Percentiles rank a stretch among this genome's conserved stretches.
These are phyloP conservation scores for Lochmaea crataegi DNA, from an alignment of 2,888 invertebrate species.

Conservation along the genomic window DNA sequence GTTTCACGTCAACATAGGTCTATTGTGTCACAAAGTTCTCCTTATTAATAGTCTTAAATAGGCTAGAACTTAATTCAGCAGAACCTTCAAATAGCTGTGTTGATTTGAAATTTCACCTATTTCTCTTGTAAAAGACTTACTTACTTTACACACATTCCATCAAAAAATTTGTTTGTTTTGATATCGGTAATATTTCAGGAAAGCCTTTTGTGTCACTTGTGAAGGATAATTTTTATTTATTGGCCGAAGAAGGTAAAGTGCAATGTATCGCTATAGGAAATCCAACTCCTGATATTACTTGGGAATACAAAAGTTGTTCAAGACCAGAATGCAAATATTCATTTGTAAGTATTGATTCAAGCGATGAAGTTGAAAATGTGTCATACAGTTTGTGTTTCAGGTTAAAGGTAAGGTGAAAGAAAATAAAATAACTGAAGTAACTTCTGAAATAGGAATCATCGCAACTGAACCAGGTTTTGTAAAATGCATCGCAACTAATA, in stretches of 20 bases:
- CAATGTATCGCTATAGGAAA: constrained; percentile 69
- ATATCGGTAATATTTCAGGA: constrained; percentile 61
- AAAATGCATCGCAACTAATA: constrained; percentile 65
- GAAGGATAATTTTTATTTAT: constrained; percentile 62
- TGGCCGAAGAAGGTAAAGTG: constrained; percentile 63
- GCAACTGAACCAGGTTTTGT: constrained; percentile 64
- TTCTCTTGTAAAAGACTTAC: no score
- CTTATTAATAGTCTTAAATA: no score
- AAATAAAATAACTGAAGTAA: constrained; percentile 47
- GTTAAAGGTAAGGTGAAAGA: constrained; percentile 33
- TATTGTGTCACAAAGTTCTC: no score
- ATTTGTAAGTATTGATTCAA: constrained; percentile 51
- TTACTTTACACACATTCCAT: no score
- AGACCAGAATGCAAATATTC: constrained; percentile 56
- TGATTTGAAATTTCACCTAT: no score
- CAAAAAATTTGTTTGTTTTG: no score
- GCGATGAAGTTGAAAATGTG: not conserved
- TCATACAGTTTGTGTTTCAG: constrained; percentile 35
- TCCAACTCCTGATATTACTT: constrained; percentile 70
- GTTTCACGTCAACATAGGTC: no score
- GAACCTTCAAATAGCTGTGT: no score
- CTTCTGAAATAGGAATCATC: constrained; percentile 62
- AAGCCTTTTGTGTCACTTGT: constrained; percentile 66
- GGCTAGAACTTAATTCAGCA: no score
- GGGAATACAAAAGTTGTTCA: constrained; percentile 68